These are phyloP conservation scores for Lithosia quadra DNA, from an alignment of 2,888 invertebrate genomes.

Conservation along the genomic window DNA sequence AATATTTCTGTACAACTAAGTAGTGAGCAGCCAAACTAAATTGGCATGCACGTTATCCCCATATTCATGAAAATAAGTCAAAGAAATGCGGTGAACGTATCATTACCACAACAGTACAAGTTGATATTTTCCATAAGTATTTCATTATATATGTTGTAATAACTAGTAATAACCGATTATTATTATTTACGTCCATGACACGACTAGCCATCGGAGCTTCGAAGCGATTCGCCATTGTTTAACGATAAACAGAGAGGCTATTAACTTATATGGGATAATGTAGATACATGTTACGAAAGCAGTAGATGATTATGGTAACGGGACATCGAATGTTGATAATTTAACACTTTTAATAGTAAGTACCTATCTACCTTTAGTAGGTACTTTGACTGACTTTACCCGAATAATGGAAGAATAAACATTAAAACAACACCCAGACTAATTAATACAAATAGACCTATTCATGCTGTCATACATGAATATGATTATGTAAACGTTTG, in stretches of 20 bases:
- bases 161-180: slow-evolving; percentile 41
- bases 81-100: slow-evolving; percentile 30
- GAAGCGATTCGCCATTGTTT: slow-evolving; percentile 44
- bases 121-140: slow-evolving; percentile 46
- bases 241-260: slow-evolving; percentile 25
- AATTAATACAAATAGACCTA: too few species aligned
- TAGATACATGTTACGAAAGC: slow-evolving; percentile 41
- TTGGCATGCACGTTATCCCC: not conserved
- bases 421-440: too few species aligned
- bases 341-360: not conserved
- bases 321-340: slow-evolving; percentile 22
- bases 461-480: too few species aligned
- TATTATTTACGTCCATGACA: slow-evolving; percentile 70
- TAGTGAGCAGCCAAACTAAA: not conserved
- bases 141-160: slow-evolving; percentile 51
- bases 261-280: slow-evolving; percentile 40
- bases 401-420: too few species aligned
- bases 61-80: slow-evolving; percentile 35
- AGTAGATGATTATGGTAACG: slow-evolving; percentile 20
- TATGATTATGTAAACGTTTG: too few species aligned
- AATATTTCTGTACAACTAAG: too few species aligned
- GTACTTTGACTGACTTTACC: not conserved
- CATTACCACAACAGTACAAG: slow-evolving; percentile 33
- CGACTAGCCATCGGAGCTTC: slow-evolving; percentile 56
- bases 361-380: not conserved